Percentiles rank a stretch among this genome's conserved stretches.
phyloP scores from a whole-genome alignment of 2,113 vertebrate genomes.

The Forbesichthys papilliferus region DNA sequence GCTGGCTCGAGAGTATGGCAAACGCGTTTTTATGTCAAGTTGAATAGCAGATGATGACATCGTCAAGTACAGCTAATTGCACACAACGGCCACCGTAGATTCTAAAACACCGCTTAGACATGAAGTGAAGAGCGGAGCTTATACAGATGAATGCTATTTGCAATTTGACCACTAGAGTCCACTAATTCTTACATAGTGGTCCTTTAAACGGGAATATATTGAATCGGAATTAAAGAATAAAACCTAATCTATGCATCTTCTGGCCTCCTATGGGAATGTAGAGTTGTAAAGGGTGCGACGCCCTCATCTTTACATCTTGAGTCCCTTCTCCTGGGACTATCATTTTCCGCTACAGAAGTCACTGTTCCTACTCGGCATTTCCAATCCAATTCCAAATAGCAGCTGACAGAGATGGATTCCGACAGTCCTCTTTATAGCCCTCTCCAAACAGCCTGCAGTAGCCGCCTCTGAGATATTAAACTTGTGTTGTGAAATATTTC shows the following conservation, averaged over 20 bases:
- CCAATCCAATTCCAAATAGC: constrained; percentile 21
- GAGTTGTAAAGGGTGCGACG: too few species aligned
- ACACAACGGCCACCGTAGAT: too few species aligned
- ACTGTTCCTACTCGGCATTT: constrained; percentile 19
- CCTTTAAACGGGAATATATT: neutral
- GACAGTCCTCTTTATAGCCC: neutral
- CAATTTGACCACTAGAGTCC: too few species aligned
- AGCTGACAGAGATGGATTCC: constrained; percentile 9
- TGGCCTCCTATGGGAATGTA: neutral
- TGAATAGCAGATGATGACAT: too few species aligned
- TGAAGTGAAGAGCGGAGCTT: too few species aligned
- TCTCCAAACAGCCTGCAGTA: neutral
- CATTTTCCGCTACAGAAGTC: constrained; percentile 9
- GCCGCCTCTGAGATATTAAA: constrained; percentile 1
- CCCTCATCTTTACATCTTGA: neutral
- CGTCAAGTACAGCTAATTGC: too few species aligned
- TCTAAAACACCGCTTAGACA: too few species aligned
- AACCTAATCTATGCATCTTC: neutral
- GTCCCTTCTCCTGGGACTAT: constrained; percentile 6
- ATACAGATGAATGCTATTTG: too few species aligned
- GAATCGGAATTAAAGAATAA: constrained; percentile 9
- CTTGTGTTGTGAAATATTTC: neutral
- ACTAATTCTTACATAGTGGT: too few species aligned
- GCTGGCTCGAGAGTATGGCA: too few species aligned
- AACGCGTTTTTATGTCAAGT: too few species aligned